Percentiles rank a stretch among this genome's conserved stretches.
Evolutionary conservation across 2,888 invertebrate genomes (phyloP).

Genomic region (Aphodius sticticus): DNA sequence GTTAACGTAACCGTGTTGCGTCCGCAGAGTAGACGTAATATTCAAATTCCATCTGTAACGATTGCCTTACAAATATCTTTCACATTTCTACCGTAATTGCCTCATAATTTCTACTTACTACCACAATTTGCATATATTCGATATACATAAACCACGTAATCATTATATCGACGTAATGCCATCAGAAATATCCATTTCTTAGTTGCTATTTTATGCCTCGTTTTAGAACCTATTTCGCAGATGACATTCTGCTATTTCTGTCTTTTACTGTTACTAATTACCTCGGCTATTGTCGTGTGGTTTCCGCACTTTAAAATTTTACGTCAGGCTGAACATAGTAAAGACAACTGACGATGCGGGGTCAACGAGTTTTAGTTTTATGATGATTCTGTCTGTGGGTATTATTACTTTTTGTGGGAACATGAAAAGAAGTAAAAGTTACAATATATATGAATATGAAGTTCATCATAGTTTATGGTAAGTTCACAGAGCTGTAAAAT

Average conservation of each 20-base stretch:
- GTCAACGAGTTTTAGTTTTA: not conserved
- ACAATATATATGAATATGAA: not conserved
- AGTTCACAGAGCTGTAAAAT: not conserved
- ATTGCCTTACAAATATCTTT: not conserved
- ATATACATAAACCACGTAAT: not conserved
- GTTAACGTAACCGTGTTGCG: not conserved
- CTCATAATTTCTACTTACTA: not conserved
- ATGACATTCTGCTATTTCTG: not conserved
- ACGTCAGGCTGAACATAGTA: not conserved
- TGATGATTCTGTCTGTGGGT: not conserved
- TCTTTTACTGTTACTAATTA: not conserved
- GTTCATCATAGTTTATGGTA: not conserved
- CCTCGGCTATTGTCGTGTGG: not conserved
- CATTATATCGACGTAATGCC: not conserved
- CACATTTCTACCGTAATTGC: not conserved
- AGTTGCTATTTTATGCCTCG: not conserved
- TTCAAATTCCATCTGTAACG: not conserved
- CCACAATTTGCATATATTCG: not conserved
- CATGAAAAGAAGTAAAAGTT: not conserved
- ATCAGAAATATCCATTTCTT: not conserved
- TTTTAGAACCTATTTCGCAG: not conserved
- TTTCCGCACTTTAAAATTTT: conserved; percentile 4
- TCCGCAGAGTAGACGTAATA: not conserved
- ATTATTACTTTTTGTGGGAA: not conserved
- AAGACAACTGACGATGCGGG: not conserved